Conservation (phyloP, 2,113 vertebrate genomes). For the Crypturellus undulatus region DNA sequence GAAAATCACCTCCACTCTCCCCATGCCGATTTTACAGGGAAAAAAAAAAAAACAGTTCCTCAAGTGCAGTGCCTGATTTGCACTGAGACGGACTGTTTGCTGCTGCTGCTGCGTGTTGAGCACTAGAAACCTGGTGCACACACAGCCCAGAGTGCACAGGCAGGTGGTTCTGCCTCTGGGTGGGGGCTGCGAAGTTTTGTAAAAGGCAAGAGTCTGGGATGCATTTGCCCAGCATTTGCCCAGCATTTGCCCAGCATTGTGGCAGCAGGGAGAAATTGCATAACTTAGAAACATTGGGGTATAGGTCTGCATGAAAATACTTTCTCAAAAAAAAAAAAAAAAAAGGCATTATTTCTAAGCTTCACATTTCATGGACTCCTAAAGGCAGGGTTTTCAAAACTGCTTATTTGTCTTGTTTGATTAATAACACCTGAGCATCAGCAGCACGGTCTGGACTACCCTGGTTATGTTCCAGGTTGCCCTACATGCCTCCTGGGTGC, state of each 20-base stretch:
- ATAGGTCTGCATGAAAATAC: not conserved
- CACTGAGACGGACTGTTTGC: not conserved
- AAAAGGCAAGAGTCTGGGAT: not conserved
- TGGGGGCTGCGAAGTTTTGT: not conserved
- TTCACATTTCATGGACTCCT: not conserved
- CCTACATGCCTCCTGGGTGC: not conserved
- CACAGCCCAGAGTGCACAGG: not conserved
- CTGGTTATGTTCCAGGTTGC: not conserved
- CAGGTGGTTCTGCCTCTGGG: not conserved
- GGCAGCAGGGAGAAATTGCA: not conserved
- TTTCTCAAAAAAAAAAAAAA: no score
- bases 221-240: not conserved
- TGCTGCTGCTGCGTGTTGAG: not conserved
- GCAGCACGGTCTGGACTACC: not conserved
- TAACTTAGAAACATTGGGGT: not conserved
- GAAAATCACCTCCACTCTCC: not conserved
- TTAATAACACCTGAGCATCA: not conserved
- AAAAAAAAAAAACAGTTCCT: not conserved
- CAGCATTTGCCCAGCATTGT: not conserved
- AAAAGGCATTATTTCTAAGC: not conserved
- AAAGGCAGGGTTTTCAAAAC: not conserved
- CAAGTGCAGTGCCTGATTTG: not conserved
- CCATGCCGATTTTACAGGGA: not conserved
- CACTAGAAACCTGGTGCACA: not conserved
- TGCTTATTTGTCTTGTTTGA: not conserved